Conservation (phyloP, 2,888 invertebrate species). For the Dolichopus griseipennis region DNA sequence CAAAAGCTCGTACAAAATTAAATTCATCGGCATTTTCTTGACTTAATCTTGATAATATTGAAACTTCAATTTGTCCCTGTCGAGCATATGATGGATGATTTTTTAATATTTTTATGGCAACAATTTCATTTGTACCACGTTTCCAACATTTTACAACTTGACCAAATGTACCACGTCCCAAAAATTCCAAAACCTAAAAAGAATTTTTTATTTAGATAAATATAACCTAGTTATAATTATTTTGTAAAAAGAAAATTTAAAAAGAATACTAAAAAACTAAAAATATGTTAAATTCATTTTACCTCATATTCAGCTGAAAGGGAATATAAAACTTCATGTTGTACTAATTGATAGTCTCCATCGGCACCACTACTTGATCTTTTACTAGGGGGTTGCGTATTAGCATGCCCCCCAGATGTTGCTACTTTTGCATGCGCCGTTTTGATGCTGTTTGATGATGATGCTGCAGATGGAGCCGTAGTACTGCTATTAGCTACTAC, state of each 20-base stretch:
- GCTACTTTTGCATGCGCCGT: constrained; percentile 46
- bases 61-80: constrained; percentile 99
- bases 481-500: constrained; percentile 24
- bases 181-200: constrained; percentile 88
- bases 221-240: too few species aligned
- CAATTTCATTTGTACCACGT: constrained; percentile 99
- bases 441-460: constrained; percentile 38
- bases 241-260: too few species aligned
- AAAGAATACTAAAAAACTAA: not conserved
- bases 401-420: constrained; percentile 46
- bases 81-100: constrained; percentile 99
- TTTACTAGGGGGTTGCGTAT: constrained; percentile 50
- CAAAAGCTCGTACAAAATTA: constrained; percentile 99
- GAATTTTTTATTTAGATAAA: constrained; percentile 6
- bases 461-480: constrained; percentile 28
- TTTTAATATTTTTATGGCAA: constrained; percentile 99
- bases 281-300: not conserved
- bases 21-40: constrained; percentile 99
- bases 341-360: constrained; percentile 97
- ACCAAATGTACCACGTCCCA: constrained; percentile 98
- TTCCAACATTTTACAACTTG: constrained; percentile 99
- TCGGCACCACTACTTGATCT: constrained; percentile 80
- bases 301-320: constrained; percentile 82
- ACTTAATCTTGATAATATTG: constrained; percentile 83
- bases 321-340: constrained; percentile 96